A percentile compares a stretch with the other conserved stretches of the same genome.
Evolutionary conservation across 2,888 invertebrate species (phyloP).

Genomic region (Xestia ashworthii): DNA sequence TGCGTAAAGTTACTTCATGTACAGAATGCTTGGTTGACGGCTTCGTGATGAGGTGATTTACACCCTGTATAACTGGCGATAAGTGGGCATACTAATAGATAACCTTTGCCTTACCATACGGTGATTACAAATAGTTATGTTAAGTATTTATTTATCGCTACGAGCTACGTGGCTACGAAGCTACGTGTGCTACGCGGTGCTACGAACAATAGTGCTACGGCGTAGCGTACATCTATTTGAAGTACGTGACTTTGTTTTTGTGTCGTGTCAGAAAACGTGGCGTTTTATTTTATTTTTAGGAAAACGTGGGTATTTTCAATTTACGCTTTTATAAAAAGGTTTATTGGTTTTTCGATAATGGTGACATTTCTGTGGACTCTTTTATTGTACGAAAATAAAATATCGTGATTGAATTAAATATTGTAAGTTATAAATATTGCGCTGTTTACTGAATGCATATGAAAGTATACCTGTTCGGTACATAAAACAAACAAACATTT

Average conservation of each 20-base stretch:
- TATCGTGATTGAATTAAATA: neutral
- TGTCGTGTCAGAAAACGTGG: constrained; percentile 1
- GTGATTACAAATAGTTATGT: neutral
- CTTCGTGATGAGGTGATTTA: no score
- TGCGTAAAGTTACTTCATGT: no score
- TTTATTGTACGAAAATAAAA: neutral
- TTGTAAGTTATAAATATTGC: neutral
- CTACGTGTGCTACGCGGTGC: constrained; percentile 29
- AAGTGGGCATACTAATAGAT: neutral
- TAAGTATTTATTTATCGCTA: constrained; percentile 51
- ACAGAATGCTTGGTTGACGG: no score
- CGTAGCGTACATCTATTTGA: constrained; percentile 40
- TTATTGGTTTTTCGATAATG: neutral
- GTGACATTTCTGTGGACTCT: neutral
- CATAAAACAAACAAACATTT: no score
- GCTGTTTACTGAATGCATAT: no score
- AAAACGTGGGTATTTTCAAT: neutral
- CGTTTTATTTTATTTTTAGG: constrained; percentile 10
- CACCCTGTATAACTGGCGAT: no score
- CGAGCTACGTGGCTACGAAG: constrained; percentile 53
- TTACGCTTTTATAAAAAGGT: neutral
- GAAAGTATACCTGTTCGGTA: no score
- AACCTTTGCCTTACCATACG: neutral
- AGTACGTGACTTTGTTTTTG: constrained; percentile 31
- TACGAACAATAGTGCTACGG: constrained; percentile 41